Conservation (phyloP, 2,113 vertebrate species). For the Amblyopsis rosae region DNA sequence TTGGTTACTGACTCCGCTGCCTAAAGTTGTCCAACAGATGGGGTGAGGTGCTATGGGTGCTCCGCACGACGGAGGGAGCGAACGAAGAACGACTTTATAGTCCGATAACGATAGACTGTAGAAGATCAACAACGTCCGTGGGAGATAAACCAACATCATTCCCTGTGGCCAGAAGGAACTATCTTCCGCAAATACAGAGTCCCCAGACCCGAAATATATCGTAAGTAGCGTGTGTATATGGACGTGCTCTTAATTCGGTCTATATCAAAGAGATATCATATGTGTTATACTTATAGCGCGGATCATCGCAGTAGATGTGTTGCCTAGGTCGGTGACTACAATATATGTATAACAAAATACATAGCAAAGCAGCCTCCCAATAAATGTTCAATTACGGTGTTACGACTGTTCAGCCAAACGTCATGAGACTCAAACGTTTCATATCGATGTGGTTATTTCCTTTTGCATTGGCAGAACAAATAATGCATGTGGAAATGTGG, state of each 20-base stretch:
- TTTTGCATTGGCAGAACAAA: too few relatives aligned
- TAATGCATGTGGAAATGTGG: background rate
- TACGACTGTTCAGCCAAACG: too few relatives aligned
- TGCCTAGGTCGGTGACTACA: too few relatives aligned
- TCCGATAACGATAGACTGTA: background rate
- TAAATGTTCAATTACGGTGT: too few relatives aligned
- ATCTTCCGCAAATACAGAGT: background rate
- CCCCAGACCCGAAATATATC: background rate
- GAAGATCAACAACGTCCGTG: background rate
- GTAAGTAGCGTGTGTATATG: background rate
- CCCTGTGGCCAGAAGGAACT: background rate
- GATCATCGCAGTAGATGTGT: too few relatives aligned
- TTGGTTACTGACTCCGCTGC: slow-evolving; percentile 50
- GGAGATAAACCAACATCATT: background rate
- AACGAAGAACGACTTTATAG: background rate
- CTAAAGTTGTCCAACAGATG: slow-evolving; percentile 63
- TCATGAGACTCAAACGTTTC: too few relatives aligned
- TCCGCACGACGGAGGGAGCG: background rate
- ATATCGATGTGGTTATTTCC: too few relatives aligned
- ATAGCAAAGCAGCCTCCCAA: too few relatives aligned
- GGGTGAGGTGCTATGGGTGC: slow-evolving; percentile 18
- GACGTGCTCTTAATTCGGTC: too few relatives aligned
- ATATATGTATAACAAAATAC: too few relatives aligned
- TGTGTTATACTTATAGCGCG: too few relatives aligned
- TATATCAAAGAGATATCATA: too few relatives aligned